A percentile compares a stretch with the other conserved stretches of the same genome.
These are phyloP conservation scores for Drosophila antonietae DNA, from an alignment of 2,888 invertebrate species.

Conservation along the genomic window DNA sequence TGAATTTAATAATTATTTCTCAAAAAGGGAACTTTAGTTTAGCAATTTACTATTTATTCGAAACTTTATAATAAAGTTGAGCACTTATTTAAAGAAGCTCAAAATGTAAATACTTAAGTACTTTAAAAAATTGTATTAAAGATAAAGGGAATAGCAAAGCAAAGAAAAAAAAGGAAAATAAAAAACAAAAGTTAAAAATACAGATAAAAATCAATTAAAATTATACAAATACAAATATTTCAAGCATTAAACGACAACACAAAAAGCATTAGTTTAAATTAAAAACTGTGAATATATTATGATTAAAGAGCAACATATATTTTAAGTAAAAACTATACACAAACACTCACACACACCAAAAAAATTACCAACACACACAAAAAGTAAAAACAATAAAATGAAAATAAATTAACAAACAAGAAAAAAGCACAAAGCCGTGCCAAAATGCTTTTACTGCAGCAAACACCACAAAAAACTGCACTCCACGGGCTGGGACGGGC, in stretches of 20 bases:
- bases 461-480: constrained; percentile 17
- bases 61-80: constrained; percentile 49
- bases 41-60: constrained; percentile 32
- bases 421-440: constrained; percentile 54
- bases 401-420: constrained; percentile 69
- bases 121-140: constrained; percentile 44
- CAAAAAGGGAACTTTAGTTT: constrained; percentile 36
- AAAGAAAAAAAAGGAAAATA: background rate
- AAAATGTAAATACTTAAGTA: constrained; percentile 58
- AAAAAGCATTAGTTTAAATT: constrained; percentile 68
- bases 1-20: constrained; percentile 50
- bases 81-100: constrained; percentile 48
- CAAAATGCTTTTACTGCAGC: constrained; percentile 75
- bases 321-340: constrained; percentile 62
- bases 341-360: constrained; percentile 19
- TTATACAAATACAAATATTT: constrained; percentile 33
- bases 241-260: constrained; percentile 24
- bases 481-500: background rate
- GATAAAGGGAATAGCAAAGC: background rate
- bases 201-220: constrained; percentile 24
- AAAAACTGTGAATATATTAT: constrained; percentile 75
- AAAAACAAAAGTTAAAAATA: background rate
- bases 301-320: constrained; percentile 71
- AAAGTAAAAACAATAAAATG: constrained; percentile 61
- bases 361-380: constrained; percentile 29